Evolutionary conservation across 2,888 invertebrate species (phyloP), one percentile per base, ranked within the genome.

Genomic region (Dicyrtoma fusca): DNA sequence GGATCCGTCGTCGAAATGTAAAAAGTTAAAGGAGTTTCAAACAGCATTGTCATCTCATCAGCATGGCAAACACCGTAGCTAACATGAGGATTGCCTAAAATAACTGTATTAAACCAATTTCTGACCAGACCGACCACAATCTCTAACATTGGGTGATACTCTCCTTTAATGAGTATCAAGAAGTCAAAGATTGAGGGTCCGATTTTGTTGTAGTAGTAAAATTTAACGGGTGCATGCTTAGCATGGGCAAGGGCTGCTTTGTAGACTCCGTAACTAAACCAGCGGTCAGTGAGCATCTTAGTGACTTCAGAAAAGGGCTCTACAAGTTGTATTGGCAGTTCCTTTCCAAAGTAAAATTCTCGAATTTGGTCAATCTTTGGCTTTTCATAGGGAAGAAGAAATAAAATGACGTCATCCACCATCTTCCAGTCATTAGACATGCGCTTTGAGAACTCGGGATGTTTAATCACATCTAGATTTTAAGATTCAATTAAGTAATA

Each of bases 331-430:
- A 34, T 8, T 34, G 34, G 8, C 4, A 17, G 10, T 10, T 26
- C 44, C n/a, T 69, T 23, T 14, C 69, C 69, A 17, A 69, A 51
- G 42, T 69, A 69, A 47, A 57, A 69, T 2, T 69, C 57, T 8
- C 53, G 47, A 13, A 66, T 66, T 8, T 34, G 2, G 21, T 21
- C 8, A 21, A 34, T 5, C 34, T 34, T 57, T 13, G n/a, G 34
- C 34, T 34, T 66, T 51, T 66, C 53, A 13, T 66, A n/a, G 23
- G 45, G 47, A 1, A 26, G 1, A 1, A 66, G 51, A 14, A 66
- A 23, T 1, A 66, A 34, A n/a, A 49, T 17, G 1, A 53, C 25
- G 6, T 53, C 53, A 10, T 66, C 66, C 10, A 66, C 51, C 26
- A 66, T 44, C 44, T 47, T 42, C 69, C 69, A 69, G 42, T 69